Evolutionary conservation across 2,888 invertebrate genomes (phyloP).

Genomic region (Neelides folsomi): DNA sequence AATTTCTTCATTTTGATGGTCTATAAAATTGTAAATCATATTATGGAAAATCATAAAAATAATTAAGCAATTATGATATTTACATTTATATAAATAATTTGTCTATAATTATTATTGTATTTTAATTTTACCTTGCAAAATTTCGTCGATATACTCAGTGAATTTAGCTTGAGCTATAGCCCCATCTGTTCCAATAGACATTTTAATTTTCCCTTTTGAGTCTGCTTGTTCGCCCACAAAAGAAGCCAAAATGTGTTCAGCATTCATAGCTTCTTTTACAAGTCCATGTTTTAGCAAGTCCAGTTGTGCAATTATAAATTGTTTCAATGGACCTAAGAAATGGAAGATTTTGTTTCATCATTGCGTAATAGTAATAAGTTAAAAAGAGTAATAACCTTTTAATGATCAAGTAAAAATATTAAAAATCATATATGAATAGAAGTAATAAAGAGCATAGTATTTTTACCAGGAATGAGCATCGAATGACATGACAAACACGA

Average conservation of each 20-base stretch:
- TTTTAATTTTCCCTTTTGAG: conserved; percentile 4
- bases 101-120: no score
- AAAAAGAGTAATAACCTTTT: no score
- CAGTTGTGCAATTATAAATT: conserved; percentile 53
- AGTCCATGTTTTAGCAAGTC: conserved; percentile 59
- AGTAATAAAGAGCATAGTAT: not conserved
- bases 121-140: not conserved
- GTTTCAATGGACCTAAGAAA: conserved; percentile 36
- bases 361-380: no score
- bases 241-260: conserved; percentile 42
- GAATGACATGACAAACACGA: conserved; percentile 57
- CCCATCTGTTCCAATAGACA: conserved; percentile 11
- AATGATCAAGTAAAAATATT: no score
- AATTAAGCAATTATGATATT: no score
- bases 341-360: not conserved
- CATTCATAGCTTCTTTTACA: conserved; percentile 56
- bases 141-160: conserved; percentile 2
- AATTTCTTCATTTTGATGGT: no score
- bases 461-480: conserved; percentile 55
- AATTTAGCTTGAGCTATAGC: conserved; percentile 1
- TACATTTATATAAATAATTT: no score
- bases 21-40: not conserved
- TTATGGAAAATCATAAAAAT: no score
- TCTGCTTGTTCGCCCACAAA: conserved; percentile 8
- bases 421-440: not conserved